Base-by-base conservation (phyloP, 1,140 invertebrate species). In the Euglossa dilemma region DNA sequence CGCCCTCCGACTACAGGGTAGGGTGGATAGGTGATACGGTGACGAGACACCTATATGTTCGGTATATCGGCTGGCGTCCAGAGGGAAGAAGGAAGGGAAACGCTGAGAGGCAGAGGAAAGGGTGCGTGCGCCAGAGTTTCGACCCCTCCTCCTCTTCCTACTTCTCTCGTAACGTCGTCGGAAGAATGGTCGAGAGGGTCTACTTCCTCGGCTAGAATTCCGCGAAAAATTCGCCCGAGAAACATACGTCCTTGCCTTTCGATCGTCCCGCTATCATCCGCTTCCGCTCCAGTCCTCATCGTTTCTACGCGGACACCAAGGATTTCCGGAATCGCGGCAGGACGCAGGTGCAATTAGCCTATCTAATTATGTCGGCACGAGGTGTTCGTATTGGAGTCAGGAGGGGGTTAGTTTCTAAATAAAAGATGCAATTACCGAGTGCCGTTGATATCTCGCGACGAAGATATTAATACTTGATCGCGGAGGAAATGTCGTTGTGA, bases 11-110 rank as follows among this genome's bases (percentile, higher is more conserved):
- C 82, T 16, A 61, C 59, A 85, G 85, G 86, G 85, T 81, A 85
- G 85, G 73, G 73, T 87, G 83, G 87, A 87, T 87, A 87, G 85
- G 87, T 87, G 86, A 88, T 87, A 88, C 87, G 87, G 87, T 87
- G 86, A 87, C 86, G 86, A 87, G 86, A 87, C 86, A 87, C 86
- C 86, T 87, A 87, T 87, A 87, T 84, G 82, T 85, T 84, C 86
- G 81, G 86, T 87, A 87, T 80, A 87, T 87, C 85, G 85, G 85
- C 76, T 87, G 81, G 81, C 74, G 80, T 87, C 86, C 76, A 69
- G 56, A 63, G 76, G 50, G 71, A 84, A 54, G 67, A 66, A 80
- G 85, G 85, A 78, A 83, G 66, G 72, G 81, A 84, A 80, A 67
- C 64, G 54, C 61, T 54, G 80, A 80, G 72, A 73, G 86, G 63